These are phyloP conservation scores for Gymnorhina tibicen DNA, from an alignment of 2,113 vertebrate genomes.

Conservation along the genomic window DNA sequence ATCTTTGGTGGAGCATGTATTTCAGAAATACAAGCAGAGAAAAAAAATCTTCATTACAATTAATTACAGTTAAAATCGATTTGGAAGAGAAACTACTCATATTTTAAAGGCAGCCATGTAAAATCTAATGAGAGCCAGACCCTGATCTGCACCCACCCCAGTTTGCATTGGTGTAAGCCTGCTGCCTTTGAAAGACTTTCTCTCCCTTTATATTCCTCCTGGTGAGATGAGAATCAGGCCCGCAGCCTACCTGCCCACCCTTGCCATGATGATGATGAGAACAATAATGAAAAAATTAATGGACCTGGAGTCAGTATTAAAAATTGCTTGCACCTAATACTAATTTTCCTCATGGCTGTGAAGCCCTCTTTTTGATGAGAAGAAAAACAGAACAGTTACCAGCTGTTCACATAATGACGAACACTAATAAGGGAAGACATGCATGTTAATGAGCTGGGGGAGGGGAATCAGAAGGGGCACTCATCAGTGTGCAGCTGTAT, in stretches of 20 bases:
- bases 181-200: neutral
- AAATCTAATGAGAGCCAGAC: neutral
- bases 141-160: neutral
- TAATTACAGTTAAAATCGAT: conserved; percentile 12
- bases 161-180: neutral
- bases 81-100: conserved; percentile 11
- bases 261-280: conserved; percentile 24
- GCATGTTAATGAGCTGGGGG: conserved; percentile 42
- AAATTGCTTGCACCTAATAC: conserved; percentile 28
- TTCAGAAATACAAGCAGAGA: neutral
- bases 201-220: neutral
- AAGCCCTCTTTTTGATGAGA: conserved; percentile 1
- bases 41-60: neutral
- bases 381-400: conserved; percentile 48
- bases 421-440: conserved; percentile 37
- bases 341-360: conserved; percentile 25
- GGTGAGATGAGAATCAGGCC: neutral
- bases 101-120: neutral
- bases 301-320: conserved; percentile 34
- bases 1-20: neutral
- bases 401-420: conserved; percentile 52
- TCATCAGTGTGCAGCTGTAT: conserved; percentile 10
- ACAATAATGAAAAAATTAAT: conserved; percentile 42
- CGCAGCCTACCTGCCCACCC: neutral
- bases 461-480: neutral